Evolutionary conservation across 2,113 vertebrate species (phyloP).

Genomic region (Hemichromis elongatus): DNA sequence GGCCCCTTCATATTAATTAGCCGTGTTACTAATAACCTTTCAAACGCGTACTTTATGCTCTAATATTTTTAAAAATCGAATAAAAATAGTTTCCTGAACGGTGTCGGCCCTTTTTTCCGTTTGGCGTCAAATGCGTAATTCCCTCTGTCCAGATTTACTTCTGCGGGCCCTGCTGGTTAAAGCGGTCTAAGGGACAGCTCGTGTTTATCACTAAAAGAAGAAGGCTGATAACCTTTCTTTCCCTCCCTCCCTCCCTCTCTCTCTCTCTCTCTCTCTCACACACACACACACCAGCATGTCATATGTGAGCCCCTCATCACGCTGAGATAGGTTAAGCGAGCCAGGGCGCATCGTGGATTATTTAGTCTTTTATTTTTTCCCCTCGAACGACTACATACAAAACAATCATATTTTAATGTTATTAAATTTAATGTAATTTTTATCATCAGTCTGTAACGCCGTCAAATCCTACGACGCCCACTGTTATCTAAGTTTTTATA

Average conservation of each 20-base stretch:
- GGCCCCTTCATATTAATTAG: background rate
- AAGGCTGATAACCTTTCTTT: background rate
- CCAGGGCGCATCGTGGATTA: background rate
- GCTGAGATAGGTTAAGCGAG: background rate
- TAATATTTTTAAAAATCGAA: background rate
- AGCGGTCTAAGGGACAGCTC: slow-evolving; percentile 4
- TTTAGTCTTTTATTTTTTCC: background rate
- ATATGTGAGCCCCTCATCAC: background rate
- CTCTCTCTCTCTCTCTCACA: background rate
- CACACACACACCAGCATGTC: background rate
- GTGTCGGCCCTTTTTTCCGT: background rate
- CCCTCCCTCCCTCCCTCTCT: rapidly evolving
- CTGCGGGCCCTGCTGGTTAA: background rate
- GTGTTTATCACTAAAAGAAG: slow-evolving; percentile 5
- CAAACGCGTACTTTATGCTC: background rate
- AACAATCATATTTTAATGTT: background rate
- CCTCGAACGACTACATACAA: background rate
- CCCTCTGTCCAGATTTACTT: background rate
- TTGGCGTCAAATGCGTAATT: background rate
- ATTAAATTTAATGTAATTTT: background rate
- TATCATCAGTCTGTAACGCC: background rate
- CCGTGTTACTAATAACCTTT: background rate
- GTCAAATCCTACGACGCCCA: background rate
- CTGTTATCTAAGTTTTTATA: background rate
- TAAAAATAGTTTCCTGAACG: background rate